Evolutionary conservation across 2,888 invertebrate genomes (phyloP).

Genomic region (Stramonita haemastoma): DNA sequence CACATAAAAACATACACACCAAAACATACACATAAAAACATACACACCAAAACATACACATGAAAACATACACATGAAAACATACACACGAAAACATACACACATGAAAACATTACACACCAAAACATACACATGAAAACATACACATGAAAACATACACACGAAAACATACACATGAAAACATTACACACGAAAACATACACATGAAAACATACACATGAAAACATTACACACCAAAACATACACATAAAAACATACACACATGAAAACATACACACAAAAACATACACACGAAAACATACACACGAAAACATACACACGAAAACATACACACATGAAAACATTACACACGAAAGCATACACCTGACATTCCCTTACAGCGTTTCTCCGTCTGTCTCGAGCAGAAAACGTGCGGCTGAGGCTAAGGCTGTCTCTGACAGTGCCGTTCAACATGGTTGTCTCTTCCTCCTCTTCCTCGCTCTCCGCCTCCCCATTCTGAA

Average conservation of each 20-base stretch:
- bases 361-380: slow-evolving; percentile 46
- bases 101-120: not conserved
- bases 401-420: slow-evolving; percentile 66
- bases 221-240: not conserved
- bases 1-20: too few species aligned
- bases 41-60: too few species aligned
- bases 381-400: slow-evolving; percentile 66
- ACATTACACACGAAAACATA: too few species aligned
- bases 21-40: too few species aligned
- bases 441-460: slow-evolving; percentile 48
- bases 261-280: not conserved
- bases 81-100: not conserved
- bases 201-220: too few species aligned
- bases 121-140: not conserved
- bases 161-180: too few species aligned
- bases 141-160: too few species aligned
- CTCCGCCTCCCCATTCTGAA: slow-evolving; percentile 54
- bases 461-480: slow-evolving; percentile 57
- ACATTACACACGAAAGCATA: slow-evolving; percentile 14
- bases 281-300: not conserved
- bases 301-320: not conserved
- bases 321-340: not conserved
- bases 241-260: not conserved
- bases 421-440: slow-evolving; percentile 44
- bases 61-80: not conserved